phyloP scores from a whole-genome alignment of 2,888 invertebrate genomes.

The Selenia dentaria region DNA sequence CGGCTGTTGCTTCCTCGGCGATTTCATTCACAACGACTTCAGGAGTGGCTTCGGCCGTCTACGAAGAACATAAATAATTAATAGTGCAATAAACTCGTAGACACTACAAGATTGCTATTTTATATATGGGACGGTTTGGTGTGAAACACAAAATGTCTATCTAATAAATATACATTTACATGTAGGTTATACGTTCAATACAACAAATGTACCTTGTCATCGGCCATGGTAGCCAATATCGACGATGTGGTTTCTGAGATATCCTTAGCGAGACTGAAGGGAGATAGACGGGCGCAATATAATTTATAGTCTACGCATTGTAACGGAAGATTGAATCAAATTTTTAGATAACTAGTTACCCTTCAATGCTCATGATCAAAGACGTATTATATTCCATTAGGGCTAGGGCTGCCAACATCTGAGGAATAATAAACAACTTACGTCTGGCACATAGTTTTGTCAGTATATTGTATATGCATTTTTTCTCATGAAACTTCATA shows the following conservation, averaged over 20 bases:
- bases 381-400: conserved; percentile 59
- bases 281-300: conserved; percentile 48
- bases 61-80: conserved; percentile 36
- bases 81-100: too few relatives aligned
- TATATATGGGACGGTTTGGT: too few relatives aligned
- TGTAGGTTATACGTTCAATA: too few relatives aligned
- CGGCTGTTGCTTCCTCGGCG: conserved; percentile 59
- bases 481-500: too few relatives aligned
- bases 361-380: conserved; percentile 68
- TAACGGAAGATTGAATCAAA: conserved; percentile 64
- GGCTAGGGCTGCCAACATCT: conserved; percentile 54
- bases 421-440: too few relatives aligned
- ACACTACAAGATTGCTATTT: too few relatives aligned
- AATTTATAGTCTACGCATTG: conserved; percentile 65
- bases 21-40: conserved; percentile 58
- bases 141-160: too few relatives aligned
- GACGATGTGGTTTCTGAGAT: conserved; percentile 40
- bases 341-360: conserved; percentile 67
- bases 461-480: too few relatives aligned
- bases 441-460: too few relatives aligned
- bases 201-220: conserved; percentile 60
- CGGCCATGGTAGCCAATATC: conserved; percentile 55
- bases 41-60: conserved; percentile 70
- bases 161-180: too few relatives aligned
- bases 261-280: conserved; percentile 60